A percentile compares a stretch with the other conserved stretches of the same genome.
phyloP scores from a whole-genome alignment of 2,888 invertebrate species.

The Patella depressa region DNA sequence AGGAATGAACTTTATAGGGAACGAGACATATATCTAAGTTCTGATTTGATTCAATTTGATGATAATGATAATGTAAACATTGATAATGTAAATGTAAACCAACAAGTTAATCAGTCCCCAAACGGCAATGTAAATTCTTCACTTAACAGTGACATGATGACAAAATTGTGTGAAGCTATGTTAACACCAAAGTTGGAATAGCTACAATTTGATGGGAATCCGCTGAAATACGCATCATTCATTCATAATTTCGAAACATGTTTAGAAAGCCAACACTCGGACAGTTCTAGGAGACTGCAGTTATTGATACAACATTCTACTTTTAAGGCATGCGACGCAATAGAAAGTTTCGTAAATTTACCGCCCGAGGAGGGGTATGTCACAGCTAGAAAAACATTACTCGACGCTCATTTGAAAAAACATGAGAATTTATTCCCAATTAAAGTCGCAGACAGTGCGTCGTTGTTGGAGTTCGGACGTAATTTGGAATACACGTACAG shows the following conservation, averaged over 20 bases:
- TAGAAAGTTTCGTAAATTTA: slow-evolving; percentile 3
- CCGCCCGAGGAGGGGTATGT: not conserved
- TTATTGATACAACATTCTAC: not conserved
- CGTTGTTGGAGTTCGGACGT: not conserved
- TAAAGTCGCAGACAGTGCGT: not conserved
- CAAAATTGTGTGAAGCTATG: slow-evolving; percentile 1
- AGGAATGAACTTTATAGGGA: no score
- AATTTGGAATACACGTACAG: not conserved
- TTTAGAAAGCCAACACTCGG: no score
- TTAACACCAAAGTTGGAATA: not conserved
- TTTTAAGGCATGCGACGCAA: not conserved
- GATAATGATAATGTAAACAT: not conserved
- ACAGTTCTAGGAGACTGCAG: no score
- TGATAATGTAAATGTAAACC: no score
- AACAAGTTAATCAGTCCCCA: not conserved
- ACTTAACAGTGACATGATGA: not conserved
- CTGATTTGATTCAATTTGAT: not conserved
- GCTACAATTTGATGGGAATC: no score
- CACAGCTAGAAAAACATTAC: not conserved
- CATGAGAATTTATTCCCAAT: no score
- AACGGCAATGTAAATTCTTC: not conserved
- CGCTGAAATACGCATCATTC: no score
- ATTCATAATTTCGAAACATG: no score
- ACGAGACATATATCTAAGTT: no score
- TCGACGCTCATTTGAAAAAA: no score